Evolutionary conservation across 2,797 vertebrate genomes (phyloP), one percentile per base, ranked within the genome.

Genomic region (Percopsis omiscomaycus): DNA sequence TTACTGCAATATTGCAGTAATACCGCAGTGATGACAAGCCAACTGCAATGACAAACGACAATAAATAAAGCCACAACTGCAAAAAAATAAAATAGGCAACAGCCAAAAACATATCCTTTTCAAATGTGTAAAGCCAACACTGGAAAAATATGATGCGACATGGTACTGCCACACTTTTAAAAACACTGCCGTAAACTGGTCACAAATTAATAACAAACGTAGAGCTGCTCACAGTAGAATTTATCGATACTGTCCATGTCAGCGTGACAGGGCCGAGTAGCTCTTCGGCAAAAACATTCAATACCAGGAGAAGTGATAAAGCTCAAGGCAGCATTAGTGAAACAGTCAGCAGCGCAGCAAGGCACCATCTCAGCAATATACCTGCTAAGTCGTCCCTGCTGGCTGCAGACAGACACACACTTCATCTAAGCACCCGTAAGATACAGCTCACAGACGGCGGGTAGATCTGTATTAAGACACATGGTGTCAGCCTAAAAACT

Each of bases 221-320:
- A 59, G 44, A 69, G 72, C 57, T 3, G 32, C 71, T 78, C 51
- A 13, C 45, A 74, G 75, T 70, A 75, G 68, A 78, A 65, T 55
- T 46, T 0, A 64, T 52, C 16, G 50, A 5, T n/a, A 55, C 15
- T 49, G 3, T 13, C 52, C 2, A 3, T 65, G 22, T 61, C 59
- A 58, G 54, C 45, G 55, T 29, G 59, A 27, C 64, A 57, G 49
- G 77, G 59, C 45, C 45, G 45, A 73, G 68, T 68, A 67, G 72
- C 22, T 59, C 62, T 50, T 66, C 68, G 72, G 69, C 71, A 59
- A 63, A 68, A 68, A 72, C 67, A 68, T 66, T 79, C 67, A 63
- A 63, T 74, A 71, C 74, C 69, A 77, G 75, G 45, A 15, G 42
- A 82, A 75, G 74, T 73, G 78, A 84, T 80, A 69, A 83, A 81